These are phyloP conservation scores for Drosophila ogumai DNA, from an alignment of 1,140 invertebrate species.

Conservation along the genomic window DNA sequence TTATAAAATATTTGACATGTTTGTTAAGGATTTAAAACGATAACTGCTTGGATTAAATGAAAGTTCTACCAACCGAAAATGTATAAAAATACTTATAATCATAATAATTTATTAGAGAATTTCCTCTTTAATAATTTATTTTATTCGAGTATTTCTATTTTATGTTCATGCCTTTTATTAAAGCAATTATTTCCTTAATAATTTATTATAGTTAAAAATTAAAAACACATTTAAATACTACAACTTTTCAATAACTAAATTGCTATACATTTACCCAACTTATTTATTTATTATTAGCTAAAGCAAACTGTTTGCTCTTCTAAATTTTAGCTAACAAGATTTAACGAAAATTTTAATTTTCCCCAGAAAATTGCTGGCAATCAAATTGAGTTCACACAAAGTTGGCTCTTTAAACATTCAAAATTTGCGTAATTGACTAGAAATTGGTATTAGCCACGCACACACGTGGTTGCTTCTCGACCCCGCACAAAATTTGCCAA, in stretches of 20 bases:
- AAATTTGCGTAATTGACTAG: conserved; percentile 58
- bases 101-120: not conserved
- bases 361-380: conserved; percentile 8
- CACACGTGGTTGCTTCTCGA: conserved; percentile 19
- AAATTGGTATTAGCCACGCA: conserved; percentile 48
- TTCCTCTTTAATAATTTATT: too few species aligned
- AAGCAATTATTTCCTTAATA: not conserved
- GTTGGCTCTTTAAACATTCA: conserved; percentile 46
- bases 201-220: not conserved
- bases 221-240: not conserved
- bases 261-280: not conserved
- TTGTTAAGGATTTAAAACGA: not conserved
- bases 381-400: conserved; percentile 42
- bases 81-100: not conserved
- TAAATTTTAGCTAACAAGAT: conserved; percentile 22
- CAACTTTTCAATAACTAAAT: not conserved
- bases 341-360: conserved; percentile 24
- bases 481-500: conserved; percentile 44
- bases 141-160: not conserved
- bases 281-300: conserved; percentile 5
- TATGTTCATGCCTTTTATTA: not conserved
- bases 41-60: not conserved
- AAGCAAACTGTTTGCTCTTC: not conserved
- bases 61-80: too few species aligned
- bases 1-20: not conserved